Evolutionary conservation across 2,113 vertebrate genomes (phyloP).

Genomic region (Montifringilla adamsi): DNA sequence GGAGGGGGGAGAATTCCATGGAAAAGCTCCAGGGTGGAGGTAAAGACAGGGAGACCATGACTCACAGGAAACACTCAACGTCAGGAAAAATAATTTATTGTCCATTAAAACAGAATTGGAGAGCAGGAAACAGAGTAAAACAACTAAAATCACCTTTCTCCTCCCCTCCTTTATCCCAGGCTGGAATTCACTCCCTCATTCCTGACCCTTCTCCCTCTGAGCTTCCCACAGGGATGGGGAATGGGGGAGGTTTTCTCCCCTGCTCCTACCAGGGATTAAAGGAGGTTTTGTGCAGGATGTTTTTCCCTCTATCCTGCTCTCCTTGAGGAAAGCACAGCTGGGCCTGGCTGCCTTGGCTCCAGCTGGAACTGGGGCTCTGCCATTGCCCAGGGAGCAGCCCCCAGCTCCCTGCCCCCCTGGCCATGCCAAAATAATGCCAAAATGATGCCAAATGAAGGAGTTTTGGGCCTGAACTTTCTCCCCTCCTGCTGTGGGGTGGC

Average conservation of each 20-base stretch:
- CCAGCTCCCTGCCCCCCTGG: fast-evolving
- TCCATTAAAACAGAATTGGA: background rate
- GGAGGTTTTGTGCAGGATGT: background rate
- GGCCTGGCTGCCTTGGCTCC: background rate
- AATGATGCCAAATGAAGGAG: background rate
- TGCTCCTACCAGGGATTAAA: background rate
- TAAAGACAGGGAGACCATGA: background rate
- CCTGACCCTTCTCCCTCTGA: fast-evolving
- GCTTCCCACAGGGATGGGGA: background rate
- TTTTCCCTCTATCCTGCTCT: background rate
- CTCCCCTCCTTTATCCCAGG: background rate
- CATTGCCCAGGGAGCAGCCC: background rate
- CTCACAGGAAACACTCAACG: fast-evolving
- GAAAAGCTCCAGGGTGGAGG: background rate
- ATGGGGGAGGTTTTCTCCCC: background rate
- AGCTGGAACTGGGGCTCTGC: background rate
- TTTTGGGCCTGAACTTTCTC: background rate
- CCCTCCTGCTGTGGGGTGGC: background rate
- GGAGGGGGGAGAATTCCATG: background rate
- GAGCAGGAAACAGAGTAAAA: background rate
- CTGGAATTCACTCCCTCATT: background rate
- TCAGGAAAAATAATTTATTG: background rate
- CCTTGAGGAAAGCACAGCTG: background rate
- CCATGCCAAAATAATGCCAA: background rate
- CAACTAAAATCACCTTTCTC: background rate